Base-by-base conservation (phyloP, 2,797 vertebrate genomes). In the Taeniopygia guttata region DNA sequence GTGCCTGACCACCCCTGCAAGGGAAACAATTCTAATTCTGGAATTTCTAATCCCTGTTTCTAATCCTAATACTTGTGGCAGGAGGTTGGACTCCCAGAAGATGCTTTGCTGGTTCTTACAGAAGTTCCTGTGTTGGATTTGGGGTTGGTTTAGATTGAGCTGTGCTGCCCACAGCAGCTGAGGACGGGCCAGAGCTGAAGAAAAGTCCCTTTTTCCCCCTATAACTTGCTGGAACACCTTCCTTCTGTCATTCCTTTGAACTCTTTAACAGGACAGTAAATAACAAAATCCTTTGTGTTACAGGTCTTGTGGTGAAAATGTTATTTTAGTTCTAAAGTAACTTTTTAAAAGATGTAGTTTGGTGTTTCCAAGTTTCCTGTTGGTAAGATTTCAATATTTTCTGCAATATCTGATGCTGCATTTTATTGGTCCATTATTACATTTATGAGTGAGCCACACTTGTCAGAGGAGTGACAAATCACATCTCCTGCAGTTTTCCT, bases 401-500 rank as follows among this genome's bases (percentile, higher is more conserved):
- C 81, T 85, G 26, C 63, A 81, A 23, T 45, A 45, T 20, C 36
- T n/a, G 58, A 64, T 36, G 32, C 52, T 69, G 3, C 22, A 10
- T 93, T 93, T 92, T 89, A 82, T 76, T 86, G 72, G 93, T 29
- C 80, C 63, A 30, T 93, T 94, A 86, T 82, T 73, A 6, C 58
- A 80, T 69, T 91, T 75, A 1, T 23, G 79, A 91, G 46, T 79
- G 87, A 96, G 45, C 73, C 66, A 62, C 69, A 30, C 70, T 76
- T 93, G 80, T 93, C 91, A 95, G 89, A 95, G 83, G 13, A 86
- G 70, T 66, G 90, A 93, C 84, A 67, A 79, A 90, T 89, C 49
- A 10, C 49, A 40, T 59, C 67, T 55, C 84, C 29, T 6, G 55
- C 66, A 36, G 52, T 56, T 94, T 90, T 2, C 48, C 34, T 87